These are phyloP conservation scores for Syrrhaptes paradoxus DNA, from an alignment of 2,113 vertebrate genomes.

Conservation along the genomic window DNA sequence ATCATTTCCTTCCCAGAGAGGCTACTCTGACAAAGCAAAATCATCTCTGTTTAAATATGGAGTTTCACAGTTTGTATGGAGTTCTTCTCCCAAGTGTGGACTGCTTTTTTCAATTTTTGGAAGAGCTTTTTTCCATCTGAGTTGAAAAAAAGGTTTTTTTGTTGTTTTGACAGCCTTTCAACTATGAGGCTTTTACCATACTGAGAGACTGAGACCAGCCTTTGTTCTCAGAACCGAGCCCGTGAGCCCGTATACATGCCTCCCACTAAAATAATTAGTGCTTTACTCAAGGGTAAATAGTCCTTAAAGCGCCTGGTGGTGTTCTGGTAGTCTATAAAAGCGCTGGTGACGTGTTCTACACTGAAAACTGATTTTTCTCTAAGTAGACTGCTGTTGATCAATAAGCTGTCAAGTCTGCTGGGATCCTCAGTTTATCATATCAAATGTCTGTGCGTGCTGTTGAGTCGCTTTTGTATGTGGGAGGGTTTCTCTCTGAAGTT, in stretches of 20 bases:
- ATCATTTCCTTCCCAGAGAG: background rate
- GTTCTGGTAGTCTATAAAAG: background rate
- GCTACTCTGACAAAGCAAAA: background rate
- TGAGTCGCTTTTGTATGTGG: too few species aligned
- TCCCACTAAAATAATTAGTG: background rate
- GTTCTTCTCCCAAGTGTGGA: background rate
- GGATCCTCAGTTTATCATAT: background rate
- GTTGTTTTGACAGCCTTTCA: background rate
- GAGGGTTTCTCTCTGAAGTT: background rate
- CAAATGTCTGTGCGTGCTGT: rapidly evolving
- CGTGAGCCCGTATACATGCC: background rate
- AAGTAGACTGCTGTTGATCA: background rate
- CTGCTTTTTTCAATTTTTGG: background rate
- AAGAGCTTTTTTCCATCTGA: background rate
- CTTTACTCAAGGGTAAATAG: background rate
- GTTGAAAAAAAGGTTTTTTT: background rate
- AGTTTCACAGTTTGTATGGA: background rate
- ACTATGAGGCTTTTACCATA: background rate
- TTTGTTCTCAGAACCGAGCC: background rate
- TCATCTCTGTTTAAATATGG: background rate
- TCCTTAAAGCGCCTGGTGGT: background rate
- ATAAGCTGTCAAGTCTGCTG: background rate
- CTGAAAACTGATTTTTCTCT: background rate
- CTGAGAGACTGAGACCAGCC: background rate
- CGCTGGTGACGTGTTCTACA: background rate